Base-by-base conservation (phyloP, 1,140 invertebrate genomes). In the Halictus rubicundus region DNA sequence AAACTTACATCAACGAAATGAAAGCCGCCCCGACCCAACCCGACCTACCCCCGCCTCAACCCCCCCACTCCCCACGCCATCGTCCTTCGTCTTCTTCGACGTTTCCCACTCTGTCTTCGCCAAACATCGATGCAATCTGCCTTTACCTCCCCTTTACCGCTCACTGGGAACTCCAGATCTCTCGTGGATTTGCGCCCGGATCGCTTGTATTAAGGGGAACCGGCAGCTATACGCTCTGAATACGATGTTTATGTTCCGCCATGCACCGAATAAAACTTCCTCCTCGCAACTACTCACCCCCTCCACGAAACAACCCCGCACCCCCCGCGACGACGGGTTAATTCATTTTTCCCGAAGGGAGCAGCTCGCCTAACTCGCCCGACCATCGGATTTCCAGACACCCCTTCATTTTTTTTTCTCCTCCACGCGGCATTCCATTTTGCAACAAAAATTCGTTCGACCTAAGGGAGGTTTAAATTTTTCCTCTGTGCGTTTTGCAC, bases 1-100 rank as follows among this genome's bases (percentile, higher is more conserved):
- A 90, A 92, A 91, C 87, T 92, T 90, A 86, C 88, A 89, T 91
- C 88, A 90, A 88, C 84, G 82, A 91, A 92, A 92, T 90, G 89
- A 91, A 87, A 90, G 89, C 85, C 71, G 61, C 69, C 68, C 77
- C 79, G 68, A 69, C 39, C 23, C 54, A 60, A 12, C 8, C 42
- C 42, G 32, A 32, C 42, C 42, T 10, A 46, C 42, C 42, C 42
- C 39, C 7, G 10, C 7, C 39, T 9, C 39, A 9, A 42, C 7
- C 10, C 39, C 39, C 27, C 65, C 66, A 4, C 65, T n/a, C 21
- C 52, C 21, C 52, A 6, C 21, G 8, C 21, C 73, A 37, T 1
- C 12, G 9, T 14, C 57, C 16, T n/a, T 0, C 59, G n/a, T 54
- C 32, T 16, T 14, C 54, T 23, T 25, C 32, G 32, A n/a, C 19